Base-by-base conservation (phyloP, 1,140 invertebrate species). In the Bombus cullumanus region DNA sequence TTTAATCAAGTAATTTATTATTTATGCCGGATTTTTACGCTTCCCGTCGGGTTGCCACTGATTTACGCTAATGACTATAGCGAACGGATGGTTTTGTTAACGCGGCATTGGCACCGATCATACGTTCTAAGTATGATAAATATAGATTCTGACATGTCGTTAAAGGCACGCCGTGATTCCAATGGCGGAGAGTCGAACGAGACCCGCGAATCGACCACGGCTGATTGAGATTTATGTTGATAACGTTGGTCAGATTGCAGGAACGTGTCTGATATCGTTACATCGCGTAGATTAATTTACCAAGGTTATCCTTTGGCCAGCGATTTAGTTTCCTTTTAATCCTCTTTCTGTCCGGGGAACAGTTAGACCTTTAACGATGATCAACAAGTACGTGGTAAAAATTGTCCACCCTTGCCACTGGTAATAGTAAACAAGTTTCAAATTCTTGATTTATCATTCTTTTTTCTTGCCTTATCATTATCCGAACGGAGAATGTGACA, bases 191-290 rank as follows among this genome's bases (percentile, higher is more conserved):
- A 83, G 71, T 83, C 80, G 83, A 90, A 88, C 86, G 82, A 90
- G 83, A 62, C 66, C 82, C 18, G 59, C 78, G 86, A 73, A 85
- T 88, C 77, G 82, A 62, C 43, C 34, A 13, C 78, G 86, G 85
- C 66, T 89, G 86, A 90, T 90, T 89, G 88, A 86, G 89, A 90
- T 90, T 90, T 90, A 90, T 90, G 88, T 76, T 78, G 78, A 87
- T 89, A 89, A 87, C 64, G 76, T 80, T 78, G 81, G 25, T 6
- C 72, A 57, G 69, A 28, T n/a, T 82, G 75, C 66, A 68, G 84
- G 71, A 71, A 84, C 62, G 25, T 43, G 84, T 22, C 39, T 31
- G 37, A 39, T 37, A 31, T 31, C 34, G 25, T 31, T 37, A 62
- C 75, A 84, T 90, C 78, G 75, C 77, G 72, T 77, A 81, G 86